These are phyloP conservation scores for Drosophila paracracens DNA, from an alignment of 2,888 invertebrate genomes.

Conservation along the genomic window DNA sequence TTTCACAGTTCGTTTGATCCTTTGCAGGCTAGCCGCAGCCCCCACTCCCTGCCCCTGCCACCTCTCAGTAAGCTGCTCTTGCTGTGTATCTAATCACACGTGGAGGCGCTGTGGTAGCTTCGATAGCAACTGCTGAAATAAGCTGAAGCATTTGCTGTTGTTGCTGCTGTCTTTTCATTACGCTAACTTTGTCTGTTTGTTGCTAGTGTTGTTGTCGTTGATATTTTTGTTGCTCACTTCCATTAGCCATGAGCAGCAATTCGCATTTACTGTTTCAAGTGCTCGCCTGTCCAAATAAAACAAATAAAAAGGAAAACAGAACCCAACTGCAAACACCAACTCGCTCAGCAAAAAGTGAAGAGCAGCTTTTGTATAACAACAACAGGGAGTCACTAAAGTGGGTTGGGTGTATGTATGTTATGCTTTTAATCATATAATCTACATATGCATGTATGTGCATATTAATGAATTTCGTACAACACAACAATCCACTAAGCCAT, in stretches of 20 bases:
- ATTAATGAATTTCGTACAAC: slow-evolving; percentile 62
- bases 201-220: not conserved
- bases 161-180: slow-evolving; percentile 17
- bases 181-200: slow-evolving; percentile 34
- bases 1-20: slow-evolving; percentile 59
- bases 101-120: slow-evolving; percentile 1
- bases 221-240: slow-evolving; percentile 28
- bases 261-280: slow-evolving; percentile 33
- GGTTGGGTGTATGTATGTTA: slow-evolving; percentile 35
- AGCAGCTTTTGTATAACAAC: slow-evolving; percentile 25
- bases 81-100: slow-evolving; percentile 45
- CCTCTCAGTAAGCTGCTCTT: slow-evolving; percentile 42
- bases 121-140: not conserved
- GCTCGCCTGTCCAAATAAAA: slow-evolving; percentile 35
- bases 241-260: slow-evolving; percentile 30
- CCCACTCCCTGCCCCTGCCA: not conserved
- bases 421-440: slow-evolving; percentile 74
- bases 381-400: slow-evolving; percentile 11
- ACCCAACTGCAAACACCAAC: slow-evolving; percentile 9
- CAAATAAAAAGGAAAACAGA: slow-evolving; percentile 41
- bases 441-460: slow-evolving; percentile 65
- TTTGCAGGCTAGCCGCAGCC: slow-evolving; percentile 24
- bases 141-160: not conserved
- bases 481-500: slow-evolving; percentile 8
- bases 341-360: not conserved